Evolutionary conservation across 1,140 invertebrate species (phyloP).

Genomic region (Cydia fagiglandana): DNA sequence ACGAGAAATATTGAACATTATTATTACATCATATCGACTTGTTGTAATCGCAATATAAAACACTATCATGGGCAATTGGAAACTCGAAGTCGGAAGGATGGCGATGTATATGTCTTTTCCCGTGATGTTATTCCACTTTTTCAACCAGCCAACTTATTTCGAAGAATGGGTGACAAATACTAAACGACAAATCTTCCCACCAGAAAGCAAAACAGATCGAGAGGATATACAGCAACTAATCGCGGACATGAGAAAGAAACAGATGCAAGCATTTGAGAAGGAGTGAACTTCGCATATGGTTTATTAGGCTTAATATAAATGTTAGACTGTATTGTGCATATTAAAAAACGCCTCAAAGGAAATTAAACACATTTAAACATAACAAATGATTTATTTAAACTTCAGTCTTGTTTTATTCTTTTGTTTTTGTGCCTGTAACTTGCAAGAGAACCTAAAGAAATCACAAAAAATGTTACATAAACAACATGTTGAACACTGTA

Average conservation of each 20-base stretch:
- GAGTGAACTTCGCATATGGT: slow-evolving; percentile 40
- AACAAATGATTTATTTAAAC: slow-evolving; percentile 37
- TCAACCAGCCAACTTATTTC: slow-evolving; percentile 91
- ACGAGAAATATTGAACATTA: not conserved
- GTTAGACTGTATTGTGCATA: slow-evolving; percentile 20
- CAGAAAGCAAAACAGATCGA: slow-evolving; percentile 80
- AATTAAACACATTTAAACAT: slow-evolving; percentile 28
- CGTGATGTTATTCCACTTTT: slow-evolving; percentile 89
- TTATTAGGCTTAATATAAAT: slow-evolving; percentile 33
- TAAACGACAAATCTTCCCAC: slow-evolving; percentile 85
- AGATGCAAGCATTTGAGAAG: slow-evolving; percentile 55
- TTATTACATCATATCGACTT: not conserved
- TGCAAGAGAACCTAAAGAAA: slow-evolving; percentile 53
- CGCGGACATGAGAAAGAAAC: slow-evolving; percentile 79
- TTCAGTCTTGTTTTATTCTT: slow-evolving; percentile 55
- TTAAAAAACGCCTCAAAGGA: not conserved
- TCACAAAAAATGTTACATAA: slow-evolving; percentile 67
- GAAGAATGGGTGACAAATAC: slow-evolving; percentile 88
- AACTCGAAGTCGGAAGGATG: slow-evolving; percentile 90
- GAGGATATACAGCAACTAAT: slow-evolving; percentile 81
- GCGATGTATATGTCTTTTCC: slow-evolving; percentile 92
- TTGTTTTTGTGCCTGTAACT: slow-evolving; percentile 49
- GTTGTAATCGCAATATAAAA: not conserved
- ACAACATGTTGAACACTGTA: slow-evolving; percentile 70
- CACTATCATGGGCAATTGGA: slow-evolving; percentile 86